Evolutionary conservation across 2,888 invertebrate species (phyloP).

Genomic region (Luperina testacea): DNA sequence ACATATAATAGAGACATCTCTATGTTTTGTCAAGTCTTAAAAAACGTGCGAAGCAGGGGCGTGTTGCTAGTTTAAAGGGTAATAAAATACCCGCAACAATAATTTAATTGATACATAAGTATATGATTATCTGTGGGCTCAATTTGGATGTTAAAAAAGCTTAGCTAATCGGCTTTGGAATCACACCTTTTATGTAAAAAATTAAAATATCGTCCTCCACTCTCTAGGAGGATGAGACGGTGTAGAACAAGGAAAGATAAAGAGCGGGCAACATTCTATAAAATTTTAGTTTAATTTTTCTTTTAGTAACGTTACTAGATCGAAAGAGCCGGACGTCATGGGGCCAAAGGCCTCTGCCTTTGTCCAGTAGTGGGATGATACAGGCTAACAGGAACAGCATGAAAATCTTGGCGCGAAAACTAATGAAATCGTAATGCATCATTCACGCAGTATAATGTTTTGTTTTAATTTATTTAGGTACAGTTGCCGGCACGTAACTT

Average conservation of each 20-base stretch:
- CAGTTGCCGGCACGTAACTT: no score
- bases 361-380: no score
- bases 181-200: constrained; percentile 89
- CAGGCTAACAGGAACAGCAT: background rate
- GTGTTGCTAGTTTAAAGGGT: background rate
- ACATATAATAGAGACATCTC: background rate
- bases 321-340: no score
- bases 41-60: background rate
- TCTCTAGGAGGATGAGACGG: constrained; percentile 68
- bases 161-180: constrained; percentile 82
- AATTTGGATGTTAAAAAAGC: constrained; percentile 78
- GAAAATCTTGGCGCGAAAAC: background rate
- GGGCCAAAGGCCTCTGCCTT: no score
- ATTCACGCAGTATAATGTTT: background rate
- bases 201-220: constrained; percentile 82
- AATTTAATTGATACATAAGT: constrained; percentile 70
- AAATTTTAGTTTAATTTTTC: background rate
- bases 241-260: constrained; percentile 61
- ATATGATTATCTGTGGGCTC: constrained; percentile 62
- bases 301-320: background rate
- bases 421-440: background rate
- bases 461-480: background rate
- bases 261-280: constrained; percentile 51
- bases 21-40: background rate
- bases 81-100: constrained; percentile 31